These are phyloP conservation scores for Polyploca ridens DNA, from an alignment of 2,888 invertebrate species.

Conservation along the genomic window DNA sequence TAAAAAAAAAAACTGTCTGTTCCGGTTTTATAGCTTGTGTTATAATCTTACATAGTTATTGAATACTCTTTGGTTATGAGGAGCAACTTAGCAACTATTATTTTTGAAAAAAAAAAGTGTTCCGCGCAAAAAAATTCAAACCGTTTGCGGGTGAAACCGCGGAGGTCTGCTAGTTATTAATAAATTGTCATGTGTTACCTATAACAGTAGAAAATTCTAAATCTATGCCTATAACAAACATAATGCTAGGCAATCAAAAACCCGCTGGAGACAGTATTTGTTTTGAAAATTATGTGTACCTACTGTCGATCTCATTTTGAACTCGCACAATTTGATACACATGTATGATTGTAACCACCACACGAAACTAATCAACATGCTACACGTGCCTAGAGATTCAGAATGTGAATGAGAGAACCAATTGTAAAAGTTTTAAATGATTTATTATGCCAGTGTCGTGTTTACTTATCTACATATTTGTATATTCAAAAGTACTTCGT, in stretches of 20 bases:
- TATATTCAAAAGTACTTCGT: conserved; percentile 12
- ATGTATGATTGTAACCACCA: background rate
- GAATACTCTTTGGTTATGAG: too few species aligned
- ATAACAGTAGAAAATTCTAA: too few species aligned
- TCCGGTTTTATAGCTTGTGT: too few species aligned
- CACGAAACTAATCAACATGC: conserved; percentile 13
- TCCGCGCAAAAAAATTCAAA: too few species aligned
- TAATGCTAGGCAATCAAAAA: background rate
- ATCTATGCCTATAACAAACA: too few species aligned
- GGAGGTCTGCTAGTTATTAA: too few species aligned
- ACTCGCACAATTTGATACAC: conserved; percentile 10
- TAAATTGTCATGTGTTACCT: too few species aligned
- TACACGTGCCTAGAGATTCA: conserved; percentile 1
- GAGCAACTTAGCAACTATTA: too few species aligned
- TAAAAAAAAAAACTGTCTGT: too few species aligned
- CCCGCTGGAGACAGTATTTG: background rate
- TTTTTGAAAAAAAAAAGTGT: too few species aligned
- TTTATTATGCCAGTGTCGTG: conserved; percentile 9
- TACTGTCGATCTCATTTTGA: conserved; percentile 1
- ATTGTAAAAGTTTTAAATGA: conserved; percentile 12
- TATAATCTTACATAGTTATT: too few species aligned
- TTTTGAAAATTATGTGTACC: conserved; percentile 9
- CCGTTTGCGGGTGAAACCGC: too few species aligned
- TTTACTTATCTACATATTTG: conserved; percentile 13
- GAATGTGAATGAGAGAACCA: conserved; percentile 12